Evolutionary conservation across 2,888 invertebrate species (phyloP).

Genomic region (Papilio gigon): DNA sequence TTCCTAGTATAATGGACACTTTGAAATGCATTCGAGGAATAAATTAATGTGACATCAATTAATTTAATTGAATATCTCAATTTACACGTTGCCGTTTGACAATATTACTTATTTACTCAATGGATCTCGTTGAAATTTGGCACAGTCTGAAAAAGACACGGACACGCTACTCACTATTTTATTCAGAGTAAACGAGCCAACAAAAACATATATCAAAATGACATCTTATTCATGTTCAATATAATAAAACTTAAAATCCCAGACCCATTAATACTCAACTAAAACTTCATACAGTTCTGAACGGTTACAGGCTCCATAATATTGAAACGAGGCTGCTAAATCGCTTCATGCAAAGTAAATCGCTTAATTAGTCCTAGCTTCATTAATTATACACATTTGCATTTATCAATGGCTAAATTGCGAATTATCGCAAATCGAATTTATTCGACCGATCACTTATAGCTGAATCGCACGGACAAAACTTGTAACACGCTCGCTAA

Average conservation of each 20-base stretch:
- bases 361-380: constrained; percentile 24
- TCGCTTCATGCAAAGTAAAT: constrained; percentile 11
- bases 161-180: too few species aligned
- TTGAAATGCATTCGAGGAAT: constrained; percentile 1
- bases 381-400: constrained; percentile 25
- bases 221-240: too few species aligned
- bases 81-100: background rate
- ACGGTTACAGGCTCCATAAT: background rate
- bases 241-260: background rate
- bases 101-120: background rate
- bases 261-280: background rate
- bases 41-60: background rate
- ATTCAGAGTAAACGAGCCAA: too few species aligned
- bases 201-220: too few species aligned
- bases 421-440: constrained; percentile 13
- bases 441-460: constrained; percentile 16
- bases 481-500: background rate
- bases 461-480: background rate
- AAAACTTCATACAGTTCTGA: background rate
- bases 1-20: background rate
- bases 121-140: too few species aligned
- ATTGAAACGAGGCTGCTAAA: constrained; percentile 1
- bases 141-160: too few species aligned
- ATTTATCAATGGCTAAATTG: constrained; percentile 23
- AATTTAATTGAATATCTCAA: background rate